Conservation (phyloP, 2,113 vertebrate genomes). For the Petrocephalus zakoni region DNA sequence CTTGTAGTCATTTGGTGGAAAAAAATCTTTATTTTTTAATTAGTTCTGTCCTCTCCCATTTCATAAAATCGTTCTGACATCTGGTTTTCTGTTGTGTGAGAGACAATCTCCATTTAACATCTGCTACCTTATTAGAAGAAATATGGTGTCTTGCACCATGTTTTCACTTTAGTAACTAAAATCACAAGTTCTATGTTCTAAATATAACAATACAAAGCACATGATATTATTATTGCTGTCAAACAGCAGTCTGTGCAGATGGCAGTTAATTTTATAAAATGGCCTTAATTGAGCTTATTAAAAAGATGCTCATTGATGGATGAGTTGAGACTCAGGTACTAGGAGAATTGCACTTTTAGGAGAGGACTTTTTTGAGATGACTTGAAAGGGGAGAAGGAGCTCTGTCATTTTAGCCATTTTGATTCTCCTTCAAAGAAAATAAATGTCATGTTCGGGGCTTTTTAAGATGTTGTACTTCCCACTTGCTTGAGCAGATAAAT, state of each 20-base stretch:
- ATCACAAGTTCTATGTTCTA: not conserved
- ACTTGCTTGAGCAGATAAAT: not conserved
- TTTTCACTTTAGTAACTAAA: not conserved
- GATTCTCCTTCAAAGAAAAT: conserved; percentile 7
- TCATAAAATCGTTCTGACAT: not conserved
- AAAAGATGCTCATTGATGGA: not conserved
- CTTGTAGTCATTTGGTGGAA: not conserved
- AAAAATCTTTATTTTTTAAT: not conserved
- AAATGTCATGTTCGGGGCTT: conserved; percentile 7
- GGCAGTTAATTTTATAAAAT: not conserved
- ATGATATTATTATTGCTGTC: not conserved
- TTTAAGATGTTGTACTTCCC: not conserved
- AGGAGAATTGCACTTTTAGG: not conserved
- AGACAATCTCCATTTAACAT: conserved; percentile 1
- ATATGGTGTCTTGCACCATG: not conserved
- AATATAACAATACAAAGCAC: not conserved
- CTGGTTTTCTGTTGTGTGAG: not conserved
- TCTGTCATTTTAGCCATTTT: conserved; percentile 14
- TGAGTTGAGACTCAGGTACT: not conserved
- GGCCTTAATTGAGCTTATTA: too few species aligned
- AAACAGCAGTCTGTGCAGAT: not conserved
- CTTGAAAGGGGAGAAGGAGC: not conserved
- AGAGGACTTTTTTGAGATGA: not conserved
- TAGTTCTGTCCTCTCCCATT: not conserved
- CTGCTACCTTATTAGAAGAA: not conserved